Conservation (phyloP, 2,888 invertebrate genomes). For the Hecatera dysodea region DNA sequence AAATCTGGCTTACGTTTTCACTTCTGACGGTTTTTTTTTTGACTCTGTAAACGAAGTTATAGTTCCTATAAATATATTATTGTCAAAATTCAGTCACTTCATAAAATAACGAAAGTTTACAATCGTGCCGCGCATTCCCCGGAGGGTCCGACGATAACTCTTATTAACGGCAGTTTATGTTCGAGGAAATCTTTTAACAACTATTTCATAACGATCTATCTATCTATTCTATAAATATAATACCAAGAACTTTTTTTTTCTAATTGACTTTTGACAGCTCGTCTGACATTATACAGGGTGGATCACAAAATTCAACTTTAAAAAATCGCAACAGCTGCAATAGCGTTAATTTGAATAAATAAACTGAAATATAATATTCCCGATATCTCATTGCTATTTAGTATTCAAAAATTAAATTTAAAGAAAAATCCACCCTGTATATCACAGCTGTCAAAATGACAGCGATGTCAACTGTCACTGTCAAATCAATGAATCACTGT, state of each 20-base stretch:
- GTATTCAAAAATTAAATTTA: too few relatives aligned
- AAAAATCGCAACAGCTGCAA: not conserved
- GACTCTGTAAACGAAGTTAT: not conserved
- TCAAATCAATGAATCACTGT: not conserved
- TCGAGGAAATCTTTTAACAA: conserved; percentile 10
- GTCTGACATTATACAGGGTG: conserved; percentile 44
- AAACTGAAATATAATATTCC: too few relatives aligned
- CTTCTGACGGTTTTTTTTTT: not conserved
- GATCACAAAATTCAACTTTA: not conserved
- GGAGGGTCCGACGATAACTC: not conserved
- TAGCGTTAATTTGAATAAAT: not conserved
- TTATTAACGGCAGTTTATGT: not conserved
- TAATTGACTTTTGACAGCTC: conserved; percentile 19
- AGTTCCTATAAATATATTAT: conserved; percentile 33
- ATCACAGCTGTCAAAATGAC: conserved; percentile 3
- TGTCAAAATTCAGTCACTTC: conserved; percentile 46
- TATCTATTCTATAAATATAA: not conserved
- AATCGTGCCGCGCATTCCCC: not conserved
- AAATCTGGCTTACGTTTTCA: not conserved
- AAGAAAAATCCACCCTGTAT: not conserved
- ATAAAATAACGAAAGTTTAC: not conserved
- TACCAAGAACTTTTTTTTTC: conserved; percentile 2
- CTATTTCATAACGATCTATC: conserved; percentile 22
- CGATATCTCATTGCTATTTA: not conserved
- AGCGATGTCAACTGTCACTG: not conserved